Conservation (phyloP, 2,113 vertebrate species). For the Anhinga rufa region DNA sequence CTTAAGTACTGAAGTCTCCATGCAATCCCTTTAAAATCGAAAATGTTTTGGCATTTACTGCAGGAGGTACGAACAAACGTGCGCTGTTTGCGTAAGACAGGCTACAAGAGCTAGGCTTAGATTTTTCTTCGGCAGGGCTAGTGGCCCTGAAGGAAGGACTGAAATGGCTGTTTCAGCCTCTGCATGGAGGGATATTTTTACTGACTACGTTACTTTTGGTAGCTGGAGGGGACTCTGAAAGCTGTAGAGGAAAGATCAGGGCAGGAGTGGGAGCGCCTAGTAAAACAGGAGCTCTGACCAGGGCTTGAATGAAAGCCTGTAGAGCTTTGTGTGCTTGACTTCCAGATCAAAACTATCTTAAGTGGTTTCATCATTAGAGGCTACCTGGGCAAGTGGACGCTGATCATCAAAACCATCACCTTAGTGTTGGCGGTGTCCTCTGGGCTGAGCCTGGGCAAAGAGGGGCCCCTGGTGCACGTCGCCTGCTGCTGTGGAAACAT, state of each 20-base stretch:
- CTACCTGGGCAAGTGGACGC: conserved; percentile 96
- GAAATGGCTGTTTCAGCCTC: neutral
- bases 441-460: conserved; percentile 93
- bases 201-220: neutral
- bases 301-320: conserved; percentile 50
- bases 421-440: conserved; percentile 95
- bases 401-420: conserved; percentile 94
- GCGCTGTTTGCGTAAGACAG: neutral
- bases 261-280: neutral
- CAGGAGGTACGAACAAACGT: neutral
- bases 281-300: conserved; percentile 8
- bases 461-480: conserved; percentile 94
- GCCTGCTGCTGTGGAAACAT: conserved; percentile 98
- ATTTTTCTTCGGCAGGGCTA: neutral
- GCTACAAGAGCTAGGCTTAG: neutral
- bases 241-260: neutral
- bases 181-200: neutral
- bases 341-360: conserved; percentile 97
- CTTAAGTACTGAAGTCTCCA: neutral
- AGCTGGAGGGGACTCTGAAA: neutral
- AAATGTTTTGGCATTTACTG: neutral
- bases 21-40: neutral
- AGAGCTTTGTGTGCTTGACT: conserved; percentile 68
- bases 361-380: conserved; percentile 97
- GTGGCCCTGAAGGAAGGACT: neutral